Conservation (phyloP, 2,113 vertebrate genomes). For the Callionymus lyra region DNA sequence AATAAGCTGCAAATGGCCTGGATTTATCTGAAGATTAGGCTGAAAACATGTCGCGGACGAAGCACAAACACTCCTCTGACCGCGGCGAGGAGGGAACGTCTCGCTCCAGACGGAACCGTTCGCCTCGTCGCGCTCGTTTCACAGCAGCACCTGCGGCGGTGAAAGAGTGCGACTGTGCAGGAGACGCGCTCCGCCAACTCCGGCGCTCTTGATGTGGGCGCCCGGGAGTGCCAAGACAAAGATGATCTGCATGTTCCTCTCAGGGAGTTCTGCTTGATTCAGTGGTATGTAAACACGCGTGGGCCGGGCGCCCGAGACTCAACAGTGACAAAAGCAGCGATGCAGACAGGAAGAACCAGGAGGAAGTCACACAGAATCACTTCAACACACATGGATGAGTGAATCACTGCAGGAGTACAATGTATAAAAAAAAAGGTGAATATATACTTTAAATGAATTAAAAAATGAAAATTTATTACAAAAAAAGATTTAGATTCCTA, state of each 20-base stretch:
- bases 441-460: too few species aligned
- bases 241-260: slow-evolving; percentile 30
- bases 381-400: too few species aligned
- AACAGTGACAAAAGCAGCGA: slow-evolving; percentile 1
- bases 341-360: slow-evolving; percentile 6
- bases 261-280: slow-evolving; percentile 19
- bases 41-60: not conserved
- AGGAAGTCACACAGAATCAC: slow-evolving; percentile 1
- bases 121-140: slow-evolving; percentile 28
- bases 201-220: slow-evolving; percentile 46
- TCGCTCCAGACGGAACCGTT: slow-evolving; percentile 16
- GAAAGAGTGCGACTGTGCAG: slow-evolving; percentile 32
- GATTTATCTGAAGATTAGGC: not conserved
- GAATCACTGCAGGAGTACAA: too few species aligned
- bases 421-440: too few species aligned
- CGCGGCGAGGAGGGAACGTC: slow-evolving; percentile 2
- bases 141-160: slow-evolving; percentile 45
- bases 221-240: slow-evolving; percentile 39
- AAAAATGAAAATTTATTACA: too few species aligned
- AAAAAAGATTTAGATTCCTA: too few species aligned
- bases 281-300: slow-evolving; percentile 26
- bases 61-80: slow-evolving; percentile 13
- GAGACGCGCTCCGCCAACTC: slow-evolving; percentile 29
- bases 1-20: too few species aligned
- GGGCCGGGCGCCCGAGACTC: slow-evolving; percentile 12